These are phyloP conservation scores for Ormyrus nitidulus DNA, from an alignment of 2,888 invertebrate species.

Conservation along the genomic window DNA sequence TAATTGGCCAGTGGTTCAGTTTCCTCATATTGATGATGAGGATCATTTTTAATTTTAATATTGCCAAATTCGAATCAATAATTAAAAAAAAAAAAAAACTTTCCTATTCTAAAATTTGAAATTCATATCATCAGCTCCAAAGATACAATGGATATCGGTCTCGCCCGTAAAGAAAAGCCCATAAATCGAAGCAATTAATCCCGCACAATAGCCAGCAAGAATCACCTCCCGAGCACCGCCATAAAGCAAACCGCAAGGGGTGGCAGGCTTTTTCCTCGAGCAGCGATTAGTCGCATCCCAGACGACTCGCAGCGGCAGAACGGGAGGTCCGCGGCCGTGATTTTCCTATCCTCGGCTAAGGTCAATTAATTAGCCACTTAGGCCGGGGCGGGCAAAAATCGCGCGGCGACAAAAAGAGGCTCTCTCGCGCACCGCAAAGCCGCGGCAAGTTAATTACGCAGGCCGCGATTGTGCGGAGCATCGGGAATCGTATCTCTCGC, in stretches of 20 bases:
- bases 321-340: background rate
- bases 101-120: no score
- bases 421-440: constrained; percentile 1
- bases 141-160: no score
- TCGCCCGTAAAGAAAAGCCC: no score
- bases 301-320: background rate
- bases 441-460: constrained; percentile 45
- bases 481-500: background rate
- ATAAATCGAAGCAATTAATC: no score
- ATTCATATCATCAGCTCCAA: no score
- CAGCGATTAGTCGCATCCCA: no score
- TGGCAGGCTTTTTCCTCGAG: background rate
- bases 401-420: background rate
- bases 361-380: constrained; percentile 52
- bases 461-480: background rate
- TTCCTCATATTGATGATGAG: no score
- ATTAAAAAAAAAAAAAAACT: no score
- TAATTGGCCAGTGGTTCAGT: no score
- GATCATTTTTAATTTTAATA: no score
- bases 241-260: background rate
- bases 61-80: no score
- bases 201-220: background rate
- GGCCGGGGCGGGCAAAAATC: constrained; percentile 16
- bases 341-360: constrained; percentile 24
- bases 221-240: no score